Evolutionary conservation across 2,888 invertebrate genomes (phyloP).

Genomic region (Ceratothoa steindachneri): DNA sequence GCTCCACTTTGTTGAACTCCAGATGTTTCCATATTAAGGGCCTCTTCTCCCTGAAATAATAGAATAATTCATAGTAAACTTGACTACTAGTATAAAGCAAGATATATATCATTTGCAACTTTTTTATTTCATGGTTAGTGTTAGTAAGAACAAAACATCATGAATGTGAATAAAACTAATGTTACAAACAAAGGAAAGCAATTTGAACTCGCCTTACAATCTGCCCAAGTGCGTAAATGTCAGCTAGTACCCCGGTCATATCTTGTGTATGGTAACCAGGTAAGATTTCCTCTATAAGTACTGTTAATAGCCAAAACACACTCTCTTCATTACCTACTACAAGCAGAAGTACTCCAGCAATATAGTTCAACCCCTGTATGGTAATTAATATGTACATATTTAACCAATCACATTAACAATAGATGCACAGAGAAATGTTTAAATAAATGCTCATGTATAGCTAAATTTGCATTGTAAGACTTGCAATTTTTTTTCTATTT

Average conservation of each 20-base stretch:
- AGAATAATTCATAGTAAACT: too few relatives aligned
- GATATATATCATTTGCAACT: too few relatives aligned
- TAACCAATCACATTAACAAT: neutral
- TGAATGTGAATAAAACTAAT: too few relatives aligned
- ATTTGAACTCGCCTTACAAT: neutral
- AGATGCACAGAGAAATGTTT: too few relatives aligned
- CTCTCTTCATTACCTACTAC: conserved; percentile 85
- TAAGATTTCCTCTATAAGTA: conserved; percentile 77
- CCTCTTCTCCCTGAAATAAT: conserved; percentile 64
- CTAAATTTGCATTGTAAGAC: too few relatives aligned
- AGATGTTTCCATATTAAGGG: conserved; percentile 78
- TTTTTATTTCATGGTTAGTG: too few relatives aligned
- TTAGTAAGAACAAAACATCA: too few relatives aligned
- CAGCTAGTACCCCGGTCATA: conserved; percentile 82
- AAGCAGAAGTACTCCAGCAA: conserved; percentile 77
- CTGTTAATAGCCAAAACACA: conserved; percentile 87
- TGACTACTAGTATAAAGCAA: too few relatives aligned
- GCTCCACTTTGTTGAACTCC: conserved; percentile 73
- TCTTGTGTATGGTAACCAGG: conserved; percentile 83
- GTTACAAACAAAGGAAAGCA: too few relatives aligned
- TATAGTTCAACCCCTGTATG: conserved; percentile 82
- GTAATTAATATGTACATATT: conserved; percentile 3
- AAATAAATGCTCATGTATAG: too few relatives aligned
- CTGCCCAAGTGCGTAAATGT: conserved; percentile 83
- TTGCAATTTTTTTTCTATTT: too few relatives aligned